phyloP scores from a whole-genome alignment of 2,113 vertebrate genomes.

The Pseudopodoces humilis region DNA sequence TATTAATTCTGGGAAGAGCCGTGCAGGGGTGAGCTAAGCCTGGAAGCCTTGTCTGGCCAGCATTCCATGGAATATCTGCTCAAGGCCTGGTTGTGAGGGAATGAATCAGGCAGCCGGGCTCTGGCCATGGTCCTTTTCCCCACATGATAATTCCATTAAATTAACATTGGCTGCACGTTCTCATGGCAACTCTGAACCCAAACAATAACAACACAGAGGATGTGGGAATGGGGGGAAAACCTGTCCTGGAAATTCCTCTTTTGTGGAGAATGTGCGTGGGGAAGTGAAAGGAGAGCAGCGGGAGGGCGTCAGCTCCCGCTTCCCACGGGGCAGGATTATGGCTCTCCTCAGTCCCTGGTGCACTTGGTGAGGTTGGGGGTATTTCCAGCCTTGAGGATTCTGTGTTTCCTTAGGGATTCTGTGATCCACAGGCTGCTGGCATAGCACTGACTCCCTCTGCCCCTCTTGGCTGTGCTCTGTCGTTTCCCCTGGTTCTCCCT shows the following conservation, averaged over 20 bases:
- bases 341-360: background rate
- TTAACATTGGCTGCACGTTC: background rate
- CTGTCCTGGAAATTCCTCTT: background rate
- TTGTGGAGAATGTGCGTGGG: background rate
- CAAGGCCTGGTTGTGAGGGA: background rate
- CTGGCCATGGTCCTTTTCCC: background rate
- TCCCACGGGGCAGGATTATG: fast-evolving
- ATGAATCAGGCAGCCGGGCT: background rate
- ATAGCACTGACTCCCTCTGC: background rate
- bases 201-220: background rate
- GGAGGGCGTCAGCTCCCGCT: fast-evolving
- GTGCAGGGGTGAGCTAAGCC: background rate
- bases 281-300: background rate
- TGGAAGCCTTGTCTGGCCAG: background rate
- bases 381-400: background rate
- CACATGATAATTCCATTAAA: background rate
- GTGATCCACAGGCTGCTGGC: background rate
- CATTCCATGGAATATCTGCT: background rate
- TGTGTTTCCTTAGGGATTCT: background rate
- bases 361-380: fast-evolving
- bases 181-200: background rate
- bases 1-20: background rate
- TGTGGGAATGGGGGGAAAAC: background rate
- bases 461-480: background rate
- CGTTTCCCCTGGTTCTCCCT: background rate